Base-by-base conservation (phyloP, 2,888 invertebrate species). In the Rugalucina vietnamica region DNA sequence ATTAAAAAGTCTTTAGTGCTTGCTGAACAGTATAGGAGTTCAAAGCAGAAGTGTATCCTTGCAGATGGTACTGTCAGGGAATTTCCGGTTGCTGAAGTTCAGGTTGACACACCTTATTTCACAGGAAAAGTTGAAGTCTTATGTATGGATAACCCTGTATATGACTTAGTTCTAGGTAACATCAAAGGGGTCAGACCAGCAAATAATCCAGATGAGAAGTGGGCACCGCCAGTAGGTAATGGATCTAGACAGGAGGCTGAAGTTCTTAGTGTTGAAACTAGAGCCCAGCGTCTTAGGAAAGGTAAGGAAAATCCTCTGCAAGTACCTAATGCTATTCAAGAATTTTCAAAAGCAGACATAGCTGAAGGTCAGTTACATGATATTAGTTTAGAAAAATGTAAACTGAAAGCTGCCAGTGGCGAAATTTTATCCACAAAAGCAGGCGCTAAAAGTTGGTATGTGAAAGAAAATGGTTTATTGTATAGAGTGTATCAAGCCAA, bases 121-220 rank as follows among this genome's bases (percentile, higher is more conserved):
- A 57, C 49, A 29, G 82, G 86, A 18, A 60, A 73, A 10, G 49
- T 81, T 5, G 32, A 73, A 29, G 86, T 77, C 8, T 71, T 75
- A 49, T 86, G 86, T 39, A 72, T 87, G 78, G 74, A 81, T 21
- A 74, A 78, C 43, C 82, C 84, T 21, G 29, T 78, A 14, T 82
- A 71, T 76, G 87, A 85, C 70, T 32, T 82, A 18, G 78, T 87
- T 14, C 21, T 87, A 32, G 82, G 85, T 1, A 85, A 87, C 37
- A 60, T 82, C n/a, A 27, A n/a, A 32, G 72, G 76, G 3, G 76
- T 71, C 0, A 82, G 79, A 70, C 43, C 65, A 8, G 76, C 72
- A 24, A 69, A 37, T 24, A 65, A 80, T 21, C 81, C 87, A n/a
- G 77, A 84, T 76, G 43, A 18, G 34, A 60, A 70, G 14, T 86